Conservation (phyloP, 2,797 vertebrate species). For the Podarcis siculus region DNA sequence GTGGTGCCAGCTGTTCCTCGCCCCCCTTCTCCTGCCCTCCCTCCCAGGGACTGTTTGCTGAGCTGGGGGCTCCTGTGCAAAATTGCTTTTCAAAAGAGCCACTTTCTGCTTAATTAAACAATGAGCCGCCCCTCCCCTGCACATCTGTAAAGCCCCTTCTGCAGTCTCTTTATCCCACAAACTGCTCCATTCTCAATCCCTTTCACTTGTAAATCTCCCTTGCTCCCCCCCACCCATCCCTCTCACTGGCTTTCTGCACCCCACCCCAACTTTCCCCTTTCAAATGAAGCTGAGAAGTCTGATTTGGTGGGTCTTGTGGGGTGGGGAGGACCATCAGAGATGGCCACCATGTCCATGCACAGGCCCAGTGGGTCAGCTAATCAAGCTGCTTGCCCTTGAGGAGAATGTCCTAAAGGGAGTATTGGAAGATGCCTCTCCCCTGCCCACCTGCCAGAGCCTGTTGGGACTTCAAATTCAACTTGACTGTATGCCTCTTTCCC, state of each 20-base stretch:
- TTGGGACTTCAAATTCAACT: no score
- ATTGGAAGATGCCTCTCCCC: no score
- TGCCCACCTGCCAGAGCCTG: no score
- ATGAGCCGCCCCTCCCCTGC: slow-evolving; percentile 82
- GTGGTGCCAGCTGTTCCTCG: slow-evolving; percentile 84
- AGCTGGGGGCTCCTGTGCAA: slow-evolving; percentile 83
- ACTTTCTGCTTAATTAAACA: slow-evolving; percentile 90
- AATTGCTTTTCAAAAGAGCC: slow-evolving; percentile 89
- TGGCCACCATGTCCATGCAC: not conserved
- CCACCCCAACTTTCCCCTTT: slow-evolving; percentile 73
- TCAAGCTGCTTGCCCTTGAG: no score
- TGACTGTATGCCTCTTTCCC: no score
- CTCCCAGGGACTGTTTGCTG: slow-evolving; percentile 78
- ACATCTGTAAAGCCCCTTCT: slow-evolving; percentile 91
- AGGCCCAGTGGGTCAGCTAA: no score
- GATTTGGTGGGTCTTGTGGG: slow-evolving; percentile 39
- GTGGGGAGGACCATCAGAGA: not conserved
- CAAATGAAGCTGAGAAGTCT: slow-evolving; percentile 68
- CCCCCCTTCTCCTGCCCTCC: slow-evolving; percentile 53
- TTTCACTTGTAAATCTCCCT: slow-evolving; percentile 90
- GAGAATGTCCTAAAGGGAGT: no score
- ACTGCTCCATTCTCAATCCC: slow-evolving; percentile 88
- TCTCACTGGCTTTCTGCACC: slow-evolving; percentile 71
- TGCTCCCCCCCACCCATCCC: slow-evolving; percentile 44
- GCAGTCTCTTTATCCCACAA: slow-evolving; percentile 86